These are phyloP conservation scores for Microdon myrmicae DNA, from an alignment of 2,888 invertebrate species.

Conservation along the genomic window DNA sequence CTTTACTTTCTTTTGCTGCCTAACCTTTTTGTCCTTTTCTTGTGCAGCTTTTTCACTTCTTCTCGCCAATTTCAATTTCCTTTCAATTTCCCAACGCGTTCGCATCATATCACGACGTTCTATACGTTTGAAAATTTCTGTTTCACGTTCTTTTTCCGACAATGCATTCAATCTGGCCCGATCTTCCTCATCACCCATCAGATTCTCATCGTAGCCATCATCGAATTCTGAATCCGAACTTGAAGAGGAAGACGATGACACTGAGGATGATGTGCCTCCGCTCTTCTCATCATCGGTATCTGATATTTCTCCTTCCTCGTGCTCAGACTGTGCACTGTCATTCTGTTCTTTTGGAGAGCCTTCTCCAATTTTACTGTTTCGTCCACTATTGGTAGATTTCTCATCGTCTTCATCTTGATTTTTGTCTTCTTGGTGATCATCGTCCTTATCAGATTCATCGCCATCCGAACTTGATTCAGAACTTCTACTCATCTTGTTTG, in stretches of 20 bases:
- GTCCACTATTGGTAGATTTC: constrained; percentile 9
- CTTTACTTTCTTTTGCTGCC: constrained; percentile 70
- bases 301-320: constrained; percentile 89
- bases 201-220: constrained; percentile 95
- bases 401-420: constrained; percentile 46
- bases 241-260: constrained; percentile 63
- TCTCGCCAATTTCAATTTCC: constrained; percentile 86
- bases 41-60: constrained; percentile 75
- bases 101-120: constrained; percentile 94
- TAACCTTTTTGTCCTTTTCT: constrained; percentile 67
- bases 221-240: constrained; percentile 88
- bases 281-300: constrained; percentile 70
- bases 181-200: constrained; percentile 97
- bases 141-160: constrained; percentile 97
- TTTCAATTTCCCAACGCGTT: constrained; percentile 95
- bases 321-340: constrained; percentile 68
- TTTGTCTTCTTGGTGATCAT: constrained; percentile 61
- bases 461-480: constrained; percentile 63
- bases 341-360: constrained; percentile 61
- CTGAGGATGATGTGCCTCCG: constrained; percentile 56
- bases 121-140: constrained; percentile 95
- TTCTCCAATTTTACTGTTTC: constrained; percentile 60
- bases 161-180: constrained; percentile 87
- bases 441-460: constrained; percentile 62
- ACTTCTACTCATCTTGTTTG: constrained; percentile 59